These are phyloP conservation scores for Chouioia cunea DNA, from an alignment of 2,888 invertebrate genomes.

Conservation along the genomic window DNA sequence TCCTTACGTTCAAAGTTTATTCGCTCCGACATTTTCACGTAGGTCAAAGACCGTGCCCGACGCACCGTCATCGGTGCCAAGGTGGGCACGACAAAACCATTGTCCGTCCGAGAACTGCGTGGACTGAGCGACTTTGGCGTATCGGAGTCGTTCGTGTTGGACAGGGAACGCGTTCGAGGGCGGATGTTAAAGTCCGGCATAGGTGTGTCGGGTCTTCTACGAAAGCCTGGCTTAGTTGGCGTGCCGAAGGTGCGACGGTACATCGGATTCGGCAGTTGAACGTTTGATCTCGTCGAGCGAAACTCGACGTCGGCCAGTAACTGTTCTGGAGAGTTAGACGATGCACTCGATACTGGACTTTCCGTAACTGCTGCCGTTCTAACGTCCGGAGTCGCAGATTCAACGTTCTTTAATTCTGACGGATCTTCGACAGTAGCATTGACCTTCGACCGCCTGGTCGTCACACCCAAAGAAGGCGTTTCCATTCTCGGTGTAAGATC, in stretches of 20 bases:
- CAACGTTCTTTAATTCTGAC: neutral
- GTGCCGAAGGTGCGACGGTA: conserved; percentile 16
- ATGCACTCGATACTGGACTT: conserved; percentile 16
- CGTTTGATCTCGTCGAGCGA: conserved; percentile 48
- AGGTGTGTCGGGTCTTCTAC: conserved; percentile 59
- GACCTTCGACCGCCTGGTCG: conserved; percentile 36
- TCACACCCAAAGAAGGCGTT: conserved; percentile 13
- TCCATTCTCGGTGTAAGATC: neutral
- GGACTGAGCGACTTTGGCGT: conserved; percentile 3
- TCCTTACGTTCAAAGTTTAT: conserved; percentile 34
- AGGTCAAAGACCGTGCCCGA: conserved; percentile 44
- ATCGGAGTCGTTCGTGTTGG: conserved; percentile 25
- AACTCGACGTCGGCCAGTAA: conserved; percentile 30
- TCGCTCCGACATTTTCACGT: conserved; percentile 44
- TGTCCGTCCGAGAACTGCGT: conserved; percentile 53
- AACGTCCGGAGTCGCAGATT: neutral
- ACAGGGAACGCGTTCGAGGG: conserved; percentile 49
- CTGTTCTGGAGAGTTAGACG: conserved; percentile 35
- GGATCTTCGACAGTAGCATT: conserved; percentile 4
- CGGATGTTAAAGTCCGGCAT: conserved; percentile 51
- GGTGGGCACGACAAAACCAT: conserved; percentile 54
- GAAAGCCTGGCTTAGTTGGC: conserved; percentile 30
- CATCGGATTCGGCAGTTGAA: conserved; percentile 34
- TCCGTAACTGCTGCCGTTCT: conserved; percentile 1
- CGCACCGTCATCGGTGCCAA: conserved; percentile 29